Percentiles rank a stretch among this genome's conserved stretches.
Conservation (phyloP, 2,888 invertebrate genomes). For the Coecobrya sp. region DNA sequence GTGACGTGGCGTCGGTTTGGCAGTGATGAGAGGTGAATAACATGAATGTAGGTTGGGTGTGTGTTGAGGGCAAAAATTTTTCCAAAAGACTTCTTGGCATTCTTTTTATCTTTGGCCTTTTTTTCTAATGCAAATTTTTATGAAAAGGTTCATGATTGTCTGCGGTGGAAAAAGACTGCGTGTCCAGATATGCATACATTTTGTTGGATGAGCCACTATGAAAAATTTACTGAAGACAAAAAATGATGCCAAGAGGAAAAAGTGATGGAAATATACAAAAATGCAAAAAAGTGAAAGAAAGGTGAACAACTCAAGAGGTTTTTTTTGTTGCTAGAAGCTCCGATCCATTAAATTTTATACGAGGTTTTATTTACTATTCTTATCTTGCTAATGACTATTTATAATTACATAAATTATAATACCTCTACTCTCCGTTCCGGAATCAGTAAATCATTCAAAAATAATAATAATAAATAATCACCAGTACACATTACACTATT, state of each 20-base stretch:
- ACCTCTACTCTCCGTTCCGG: constrained; percentile 42
- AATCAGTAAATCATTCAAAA: constrained; percentile 57
- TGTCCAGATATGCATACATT: too few species aligned
- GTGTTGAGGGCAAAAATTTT: too few species aligned
- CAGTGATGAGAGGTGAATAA: background rate
- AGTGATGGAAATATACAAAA: background rate
- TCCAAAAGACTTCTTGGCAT: too few species aligned
- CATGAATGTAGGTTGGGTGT: background rate
- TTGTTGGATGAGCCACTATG: too few species aligned
- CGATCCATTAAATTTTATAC: constrained; percentile 54
- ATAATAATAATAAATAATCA: constrained; percentile 57
- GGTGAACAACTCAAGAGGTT: background rate
- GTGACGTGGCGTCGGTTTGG: background rate
- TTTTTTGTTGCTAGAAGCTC: constrained; percentile 56
- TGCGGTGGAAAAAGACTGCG: too few species aligned
- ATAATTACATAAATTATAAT: constrained; percentile 50
- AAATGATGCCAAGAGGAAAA: too few species aligned
- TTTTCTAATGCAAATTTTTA: too few species aligned
- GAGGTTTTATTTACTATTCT: constrained; percentile 47
- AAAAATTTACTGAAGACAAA: too few species aligned
- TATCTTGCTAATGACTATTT: constrained; percentile 48
- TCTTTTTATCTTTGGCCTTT: background rate
- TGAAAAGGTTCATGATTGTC: too few species aligned
- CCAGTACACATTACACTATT: constrained; percentile 49
- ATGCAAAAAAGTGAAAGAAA: background rate